A percentile compares a stretch with the other conserved stretches of the same genome.
phyloP scores from a whole-genome alignment of 1,140 invertebrate species.

The Tenebrio molitor region DNA sequence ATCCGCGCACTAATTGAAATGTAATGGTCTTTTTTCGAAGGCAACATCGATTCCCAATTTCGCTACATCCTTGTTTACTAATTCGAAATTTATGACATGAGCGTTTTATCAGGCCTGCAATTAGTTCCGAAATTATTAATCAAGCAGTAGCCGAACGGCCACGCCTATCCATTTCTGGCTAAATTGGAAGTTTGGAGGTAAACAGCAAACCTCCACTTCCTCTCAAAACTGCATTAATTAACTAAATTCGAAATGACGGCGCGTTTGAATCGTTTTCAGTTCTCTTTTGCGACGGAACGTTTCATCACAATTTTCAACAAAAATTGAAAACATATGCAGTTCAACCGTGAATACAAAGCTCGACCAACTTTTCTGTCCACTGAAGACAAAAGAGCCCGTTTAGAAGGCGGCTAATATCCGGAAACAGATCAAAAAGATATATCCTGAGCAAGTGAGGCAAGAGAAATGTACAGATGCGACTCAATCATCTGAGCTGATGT shows the following conservation, averaged over 20 bases:
- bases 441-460: conserved; percentile 24
- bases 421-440: conserved; percentile 40
- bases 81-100: conserved; percentile 44
- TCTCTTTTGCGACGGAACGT: not conserved
- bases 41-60: conserved; percentile 6
- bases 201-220: conserved; percentile 16
- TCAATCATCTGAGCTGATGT: conserved; percentile 36
- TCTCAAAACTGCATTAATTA: conserved; percentile 13
- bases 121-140: conserved; percentile 33
- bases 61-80: conserved; percentile 31
- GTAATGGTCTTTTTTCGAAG: conserved; percentile 17
- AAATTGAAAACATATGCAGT: conserved; percentile 29
- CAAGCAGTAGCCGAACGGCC: conserved; percentile 7
- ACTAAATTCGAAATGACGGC: conserved; percentile 3
- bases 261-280: not conserved
- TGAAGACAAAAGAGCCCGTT: conserved; percentile 29
- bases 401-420: conserved; percentile 36
- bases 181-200: conserved; percentile 29
- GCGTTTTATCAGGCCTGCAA: conserved; percentile 23
- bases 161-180: conserved; percentile 28
- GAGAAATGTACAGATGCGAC: conserved; percentile 30
- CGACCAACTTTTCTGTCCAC: conserved; percentile 28
- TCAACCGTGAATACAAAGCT: conserved; percentile 33
- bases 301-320: not conserved
- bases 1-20: conserved; percentile 16